Conservation (phyloP, 2,888 invertebrate species). For the Hyposoter dolosus region DNA sequence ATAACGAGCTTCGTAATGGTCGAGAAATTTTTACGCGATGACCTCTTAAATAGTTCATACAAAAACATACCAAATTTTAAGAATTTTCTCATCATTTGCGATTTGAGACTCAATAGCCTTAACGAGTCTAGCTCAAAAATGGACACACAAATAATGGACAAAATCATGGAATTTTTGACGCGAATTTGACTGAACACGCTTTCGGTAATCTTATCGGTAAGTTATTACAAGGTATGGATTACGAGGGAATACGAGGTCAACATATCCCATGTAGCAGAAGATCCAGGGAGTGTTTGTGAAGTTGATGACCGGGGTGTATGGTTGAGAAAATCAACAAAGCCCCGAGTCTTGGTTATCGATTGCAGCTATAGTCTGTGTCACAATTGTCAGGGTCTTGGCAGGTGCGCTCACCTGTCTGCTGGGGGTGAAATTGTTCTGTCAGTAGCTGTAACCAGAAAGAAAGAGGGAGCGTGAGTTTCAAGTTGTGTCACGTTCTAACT, state of each 20-base stretch:
- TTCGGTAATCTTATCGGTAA: neutral
- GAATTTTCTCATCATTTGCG: too few relatives aligned
- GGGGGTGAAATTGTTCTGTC: conserved; percentile 77
- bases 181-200: neutral
- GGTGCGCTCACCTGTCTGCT: conserved; percentile 65
- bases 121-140: too few relatives aligned
- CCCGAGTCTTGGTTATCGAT: conserved; percentile 68
- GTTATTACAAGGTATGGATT: neutral
- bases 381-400: conserved; percentile 48
- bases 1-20: too few relatives aligned
- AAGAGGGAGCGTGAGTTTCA: conserved; percentile 48
- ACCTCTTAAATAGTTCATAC: too few relatives aligned
- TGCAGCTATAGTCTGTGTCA: conserved; percentile 41
- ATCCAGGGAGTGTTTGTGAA: conserved; percentile 7
- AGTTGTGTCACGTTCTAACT: conserved; percentile 41
- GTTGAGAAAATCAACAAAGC: conserved; percentile 34
- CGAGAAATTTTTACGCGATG: too few relatives aligned
- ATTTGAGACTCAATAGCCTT: too few relatives aligned
- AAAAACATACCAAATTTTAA: too few relatives aligned
- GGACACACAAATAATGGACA: too few relatives aligned
- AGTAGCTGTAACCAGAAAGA: conserved; percentile 69
- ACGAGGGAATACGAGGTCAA: neutral
- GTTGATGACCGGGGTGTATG: conserved; percentile 24
- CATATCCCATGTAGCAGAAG: conserved; percentile 14
- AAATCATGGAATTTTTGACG: too few relatives aligned